Evolutionary conservation across 2,113 vertebrate genomes (phyloP), one percentile per base, ranked within the genome.

Genomic region (Phylloscopus trochiloides): DNA sequence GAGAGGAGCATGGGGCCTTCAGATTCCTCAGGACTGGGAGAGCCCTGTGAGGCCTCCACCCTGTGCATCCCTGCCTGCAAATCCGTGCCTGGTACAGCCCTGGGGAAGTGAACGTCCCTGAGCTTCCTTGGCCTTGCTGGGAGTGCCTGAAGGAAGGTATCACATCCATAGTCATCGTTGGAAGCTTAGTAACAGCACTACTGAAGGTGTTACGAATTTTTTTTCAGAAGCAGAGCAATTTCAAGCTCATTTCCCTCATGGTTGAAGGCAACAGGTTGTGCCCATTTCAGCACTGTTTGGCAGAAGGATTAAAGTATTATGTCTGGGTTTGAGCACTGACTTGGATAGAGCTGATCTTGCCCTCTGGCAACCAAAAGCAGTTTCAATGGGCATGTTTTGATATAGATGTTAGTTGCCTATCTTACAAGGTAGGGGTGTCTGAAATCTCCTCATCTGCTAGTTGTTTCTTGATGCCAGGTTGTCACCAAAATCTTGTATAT

Each of bases 31-130:
- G 43, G 40, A 9, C 19, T 9, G 57, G 57, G 38, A 75, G 20
- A 67, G 47, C 29, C 48, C n/a, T 68, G 65, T 0, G 3, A 18
- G 61, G 19, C 48, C 7, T 88, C 28, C 38, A 14, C 3, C 31
- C 12, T 0, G 0, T 28, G 3, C 1, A 1, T 57, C 65, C 59
- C 72, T 51, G 28, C 34, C 12, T 54, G 66, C 61, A 62, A 29
- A 74, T 36, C 47, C 6, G 2, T 77, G 24, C 38, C 55, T 50
- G 29, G 9, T 21, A 11, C 43, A 86, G 32, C 43, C 22, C 40
- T 5, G 3, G 31, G 28, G 25, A 61, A 55, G 9, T 2, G 0
- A 40, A 68, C 32, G 20, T 40, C 24, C 63, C 19, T 34, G 55
- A 47, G 73, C 19, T 52, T 73, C 50, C 76, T 47, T 4, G 4